Percentiles rank a stretch among this genome's conserved stretches.
phyloP scores from a whole-genome alignment of 2,113 vertebrate species.

The Lamprologus callipterus region DNA sequence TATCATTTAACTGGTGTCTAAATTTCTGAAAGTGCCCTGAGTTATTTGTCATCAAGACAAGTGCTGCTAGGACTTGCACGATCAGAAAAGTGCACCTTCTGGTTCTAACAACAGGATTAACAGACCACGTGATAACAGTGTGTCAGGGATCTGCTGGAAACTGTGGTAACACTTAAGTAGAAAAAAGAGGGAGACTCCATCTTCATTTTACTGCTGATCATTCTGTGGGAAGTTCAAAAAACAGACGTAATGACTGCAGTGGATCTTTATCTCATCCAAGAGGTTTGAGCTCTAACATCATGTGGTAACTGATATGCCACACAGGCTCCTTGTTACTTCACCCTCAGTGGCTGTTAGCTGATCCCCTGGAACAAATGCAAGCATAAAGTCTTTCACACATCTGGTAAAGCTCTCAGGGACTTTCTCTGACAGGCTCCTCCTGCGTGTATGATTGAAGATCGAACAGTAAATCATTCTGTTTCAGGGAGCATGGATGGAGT shows the following conservation, averaged over 20 bases:
- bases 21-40: neutral
- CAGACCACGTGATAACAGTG: neutral
- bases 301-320: neutral
- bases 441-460: neutral
- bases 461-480: neutral
- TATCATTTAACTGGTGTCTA: neutral
- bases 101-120: neutral
- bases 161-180: neutral
- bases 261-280: neutral
- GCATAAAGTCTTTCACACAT: neutral
- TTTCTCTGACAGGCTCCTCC: neutral
- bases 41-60: neutral
- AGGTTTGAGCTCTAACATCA: neutral
- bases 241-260: neutral
- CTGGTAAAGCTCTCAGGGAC: neutral
- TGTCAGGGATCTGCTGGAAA: neutral
- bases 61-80: neutral
- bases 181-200: neutral
- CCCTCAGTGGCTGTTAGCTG: neutral
- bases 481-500: neutral
- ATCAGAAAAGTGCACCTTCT: neutral
- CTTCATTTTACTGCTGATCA: neutral
- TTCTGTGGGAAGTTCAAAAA: neutral
- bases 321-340: neutral
- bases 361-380: neutral